Percentiles rank a stretch among this genome's conserved stretches.
phyloP scores from a whole-genome alignment of 53 echinoderm and acorn worm genomes.

The Glandiceps talaboti region DNA sequence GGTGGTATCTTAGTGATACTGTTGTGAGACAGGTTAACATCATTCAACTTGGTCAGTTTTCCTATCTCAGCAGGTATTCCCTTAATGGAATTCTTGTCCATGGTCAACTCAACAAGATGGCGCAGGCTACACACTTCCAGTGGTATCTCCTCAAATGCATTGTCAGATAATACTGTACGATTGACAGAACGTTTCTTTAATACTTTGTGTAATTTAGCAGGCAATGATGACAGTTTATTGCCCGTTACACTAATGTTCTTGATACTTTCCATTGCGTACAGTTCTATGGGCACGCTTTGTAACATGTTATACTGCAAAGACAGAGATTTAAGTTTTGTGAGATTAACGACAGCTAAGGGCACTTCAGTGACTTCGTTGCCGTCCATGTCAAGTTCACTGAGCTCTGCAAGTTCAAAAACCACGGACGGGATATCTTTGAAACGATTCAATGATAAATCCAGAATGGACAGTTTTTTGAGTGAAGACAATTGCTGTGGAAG shows the following conservation, averaged over 20 bases:
- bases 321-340: background rate
- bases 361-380: background rate
- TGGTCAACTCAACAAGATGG: background rate
- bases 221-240: background rate
- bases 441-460: background rate
- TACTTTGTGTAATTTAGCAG: background rate
- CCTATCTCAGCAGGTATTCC: background rate
- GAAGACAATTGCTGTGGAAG: background rate
- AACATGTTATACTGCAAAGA: background rate
- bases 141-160: background rate
- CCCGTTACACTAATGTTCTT: background rate
- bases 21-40: background rate
- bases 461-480: background rate
- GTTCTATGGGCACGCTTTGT: background rate
- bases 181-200: background rate
- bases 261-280: background rate
- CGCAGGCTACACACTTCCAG: background rate
- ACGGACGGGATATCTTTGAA: background rate
- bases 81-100: background rate
- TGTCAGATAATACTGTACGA: background rate
- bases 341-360: background rate
- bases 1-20: background rate
- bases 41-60: background rate
- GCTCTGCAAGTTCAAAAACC: background rate
- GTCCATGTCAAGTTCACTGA: background rate